Evolutionary conservation across 64 coral and sea anemone genomes (phyloP).

Genomic region (Actinia tenebrosa): DNA sequence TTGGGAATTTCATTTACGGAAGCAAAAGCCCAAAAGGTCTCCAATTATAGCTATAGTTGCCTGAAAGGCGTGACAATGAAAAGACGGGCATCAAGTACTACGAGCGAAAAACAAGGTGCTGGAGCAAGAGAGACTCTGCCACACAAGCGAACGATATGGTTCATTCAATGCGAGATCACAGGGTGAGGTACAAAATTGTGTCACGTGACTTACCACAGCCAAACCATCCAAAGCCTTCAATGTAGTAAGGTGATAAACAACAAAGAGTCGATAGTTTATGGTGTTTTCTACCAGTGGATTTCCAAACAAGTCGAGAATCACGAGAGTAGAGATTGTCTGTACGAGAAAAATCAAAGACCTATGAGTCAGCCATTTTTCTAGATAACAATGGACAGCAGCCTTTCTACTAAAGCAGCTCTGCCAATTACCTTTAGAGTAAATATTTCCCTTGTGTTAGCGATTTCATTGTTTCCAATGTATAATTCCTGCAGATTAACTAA

Average conservation of each 20-base stretch:
- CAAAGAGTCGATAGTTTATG: conserved; percentile 86
- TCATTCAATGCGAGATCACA: too few relatives aligned
- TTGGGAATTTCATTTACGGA: not conserved
- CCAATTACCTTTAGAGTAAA: conserved; percentile 77
- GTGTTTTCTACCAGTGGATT: conserved; percentile 60
- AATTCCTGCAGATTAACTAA: conserved; percentile 75
- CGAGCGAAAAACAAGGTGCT: too few relatives aligned
- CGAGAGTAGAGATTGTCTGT: conserved; percentile 67
- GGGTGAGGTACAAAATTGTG: too few relatives aligned
- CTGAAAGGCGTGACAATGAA: too few relatives aligned
- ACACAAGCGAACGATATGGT: too few relatives aligned
- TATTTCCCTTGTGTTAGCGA: conserved; percentile 78
- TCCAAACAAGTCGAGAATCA: conserved; percentile 88
- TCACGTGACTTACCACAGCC: conserved; percentile 74
- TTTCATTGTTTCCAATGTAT: conserved; percentile 81
- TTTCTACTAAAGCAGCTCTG: not conserved
- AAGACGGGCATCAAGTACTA: too few relatives aligned
- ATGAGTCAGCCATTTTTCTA: not conserved
- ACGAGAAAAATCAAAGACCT: not conserved
- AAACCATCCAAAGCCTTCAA: conserved; percentile 94
- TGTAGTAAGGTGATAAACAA: conserved; percentile 85
- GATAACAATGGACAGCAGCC: not conserved
- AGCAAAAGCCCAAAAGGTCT: too few relatives aligned
- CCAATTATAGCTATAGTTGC: too few relatives aligned
- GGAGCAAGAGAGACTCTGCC: too few relatives aligned